Evolutionary conservation across 2,888 invertebrate genomes (phyloP).

Genomic region (Agrilus cyanescens): DNA sequence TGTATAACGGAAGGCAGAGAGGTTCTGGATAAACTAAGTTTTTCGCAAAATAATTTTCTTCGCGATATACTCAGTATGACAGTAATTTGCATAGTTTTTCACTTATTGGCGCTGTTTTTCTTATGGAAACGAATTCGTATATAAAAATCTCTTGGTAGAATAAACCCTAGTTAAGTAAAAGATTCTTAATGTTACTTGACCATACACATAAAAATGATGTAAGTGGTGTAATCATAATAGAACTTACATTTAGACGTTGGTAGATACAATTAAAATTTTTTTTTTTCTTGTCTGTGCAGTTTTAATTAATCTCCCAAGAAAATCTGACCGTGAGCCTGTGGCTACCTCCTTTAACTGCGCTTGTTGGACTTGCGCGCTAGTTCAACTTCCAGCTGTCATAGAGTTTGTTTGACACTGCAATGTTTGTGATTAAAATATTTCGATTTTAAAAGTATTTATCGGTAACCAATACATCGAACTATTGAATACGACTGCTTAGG

Average conservation of each 20-base stretch:
- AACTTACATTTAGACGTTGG: too few species aligned
- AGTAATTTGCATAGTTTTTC: slow-evolving; percentile 54
- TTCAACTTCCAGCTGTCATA: slow-evolving; percentile 30
- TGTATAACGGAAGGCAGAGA: slow-evolving; percentile 61
- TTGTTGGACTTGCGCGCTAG: slow-evolving; percentile 16
- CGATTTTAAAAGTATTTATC: slow-evolving; percentile 28
- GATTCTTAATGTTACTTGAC: too few species aligned
- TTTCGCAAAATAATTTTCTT: slow-evolving; percentile 49
- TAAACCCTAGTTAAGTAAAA: too few species aligned
- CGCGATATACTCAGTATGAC: slow-evolving; percentile 54
- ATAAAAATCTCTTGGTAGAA: slow-evolving; percentile 33
- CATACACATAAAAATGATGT: too few species aligned
- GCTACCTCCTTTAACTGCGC: slow-evolving; percentile 9
- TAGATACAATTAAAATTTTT: too few species aligned
- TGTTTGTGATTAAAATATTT: slow-evolving; percentile 33
- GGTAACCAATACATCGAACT: slow-evolving; percentile 25
- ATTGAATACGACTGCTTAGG: slow-evolving; percentile 22
- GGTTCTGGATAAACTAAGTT: slow-evolving; percentile 63
- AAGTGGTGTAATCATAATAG: too few species aligned
- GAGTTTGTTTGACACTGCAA: slow-evolving; percentile 32
- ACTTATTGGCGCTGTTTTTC: slow-evolving; percentile 56
- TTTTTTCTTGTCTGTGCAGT: too few species aligned
- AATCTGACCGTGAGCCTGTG: too few species aligned
- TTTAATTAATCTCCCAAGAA: background rate
- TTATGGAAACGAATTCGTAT: slow-evolving; percentile 49